Evolutionary conservation across 2,888 invertebrate genomes (phyloP), one percentile per base, ranked within the genome.

Genomic region (Leptinotarsa tumamoca): DNA sequence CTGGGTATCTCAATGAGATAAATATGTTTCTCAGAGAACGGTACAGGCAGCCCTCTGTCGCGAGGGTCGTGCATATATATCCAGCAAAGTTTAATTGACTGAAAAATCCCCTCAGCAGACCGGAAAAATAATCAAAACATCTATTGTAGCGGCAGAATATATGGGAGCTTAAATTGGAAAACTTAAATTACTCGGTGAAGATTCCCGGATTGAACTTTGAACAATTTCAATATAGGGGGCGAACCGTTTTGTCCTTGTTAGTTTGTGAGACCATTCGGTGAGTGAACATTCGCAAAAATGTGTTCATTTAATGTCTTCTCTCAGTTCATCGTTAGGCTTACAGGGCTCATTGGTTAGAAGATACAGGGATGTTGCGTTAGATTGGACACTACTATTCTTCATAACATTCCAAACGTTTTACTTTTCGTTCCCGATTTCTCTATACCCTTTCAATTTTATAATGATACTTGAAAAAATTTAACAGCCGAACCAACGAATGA

Each of bases 51-150:
- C 10, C 63, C 18, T 14, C 63, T 63, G 63, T 63, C 27, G 63
- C 63, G n/a, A 63, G 63, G 63, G 63, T 63, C n/a, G 33, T 21
- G 17, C 63, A n/a, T 63, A 63, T 43, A 63, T n/a, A 63, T 14
- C 27, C 63, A n/a, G 63, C 73, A 23, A 70, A 67, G 75, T 72
- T 78, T 73, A 78, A 78, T 78, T 75, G 78, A 78, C 67, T 75
- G 78, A 73, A 78, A 71, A 68, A 66, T 68, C 71, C 66, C 67
- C 56, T 72, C 74, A 71, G 73, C 71, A 74, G 76, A 74, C 67
- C 68, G 76, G 76, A 75, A 77, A 77, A 77, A 77, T 77, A 77
- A 77, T 77, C 76, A 63, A 77, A 77, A 77, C 68, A 67, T 71
- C 71, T 56, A 71, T 71, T 66, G 76, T 73, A 72, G 68, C 63